A percentile compares a stretch with the other conserved stretches of the same genome.
These are phyloP conservation scores for Scylla paramamosain DNA, from an alignment of 1,140 invertebrate genomes.

Conservation along the genomic window DNA sequence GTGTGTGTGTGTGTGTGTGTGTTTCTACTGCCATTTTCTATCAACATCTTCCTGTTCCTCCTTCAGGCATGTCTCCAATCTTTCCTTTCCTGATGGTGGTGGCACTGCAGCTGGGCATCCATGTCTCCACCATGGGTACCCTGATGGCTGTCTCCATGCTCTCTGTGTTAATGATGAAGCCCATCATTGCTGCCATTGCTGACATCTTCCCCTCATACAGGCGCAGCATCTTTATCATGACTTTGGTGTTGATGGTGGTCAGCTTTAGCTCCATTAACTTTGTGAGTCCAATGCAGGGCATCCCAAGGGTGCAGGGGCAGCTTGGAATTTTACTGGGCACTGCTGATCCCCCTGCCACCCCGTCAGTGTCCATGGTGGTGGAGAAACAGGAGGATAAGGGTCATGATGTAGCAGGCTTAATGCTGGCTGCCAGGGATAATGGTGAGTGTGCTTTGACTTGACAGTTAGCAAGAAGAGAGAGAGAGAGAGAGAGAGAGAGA, in stretches of 20 bases:
- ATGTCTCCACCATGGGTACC: slow-evolving; percentile 32
- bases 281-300: neutral
- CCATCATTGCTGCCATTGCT: slow-evolving; percentile 14
- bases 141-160: neutral
- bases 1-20: too few species aligned
- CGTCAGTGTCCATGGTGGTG: neutral
- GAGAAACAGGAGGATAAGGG: neutral
- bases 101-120: slow-evolving; percentile 45
- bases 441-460: neutral
- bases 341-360: neutral
- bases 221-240: slow-evolving; percentile 40
- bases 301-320: neutral
- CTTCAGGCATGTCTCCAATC: slow-evolving; percentile 48
- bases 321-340: neutral
- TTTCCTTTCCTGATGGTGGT: slow-evolving; percentile 48
- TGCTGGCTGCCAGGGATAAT: neutral
- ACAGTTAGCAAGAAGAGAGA: neutral
- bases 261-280: slow-evolving; percentile 45
- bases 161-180: slow-evolving; percentile 39
- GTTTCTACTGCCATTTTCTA: too few species aligned
- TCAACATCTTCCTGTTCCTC: too few species aligned
- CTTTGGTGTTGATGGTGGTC: neutral
- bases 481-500: too few species aligned
- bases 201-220: slow-evolving; percentile 52
- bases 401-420: neutral